Conservation (phyloP, 2,113 vertebrate genomes). For the Pampusana beccarii region DNA sequence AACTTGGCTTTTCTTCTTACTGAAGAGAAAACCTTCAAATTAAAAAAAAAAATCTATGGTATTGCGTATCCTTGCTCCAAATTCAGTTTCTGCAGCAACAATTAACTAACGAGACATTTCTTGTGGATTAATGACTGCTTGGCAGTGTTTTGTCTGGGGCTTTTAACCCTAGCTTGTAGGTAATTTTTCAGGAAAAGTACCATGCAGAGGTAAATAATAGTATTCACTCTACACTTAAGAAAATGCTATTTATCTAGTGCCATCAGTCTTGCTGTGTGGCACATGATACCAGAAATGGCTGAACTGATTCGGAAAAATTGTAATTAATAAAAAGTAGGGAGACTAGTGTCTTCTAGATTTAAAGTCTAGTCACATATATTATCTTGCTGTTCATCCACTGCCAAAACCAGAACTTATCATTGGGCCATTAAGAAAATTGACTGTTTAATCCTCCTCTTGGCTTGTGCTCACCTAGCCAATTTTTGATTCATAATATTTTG, state of each 20-base stretch:
- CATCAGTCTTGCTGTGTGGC: constrained; percentile 1
- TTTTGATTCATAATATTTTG: constrained; percentile 45
- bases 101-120: constrained; percentile 43
- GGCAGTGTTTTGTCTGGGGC: constrained; percentile 34
- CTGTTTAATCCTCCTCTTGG: constrained; percentile 11
- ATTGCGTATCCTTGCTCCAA: not conserved
- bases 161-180: constrained; percentile 59
- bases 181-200: constrained; percentile 61
- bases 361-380: not conserved
- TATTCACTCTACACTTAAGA: constrained; percentile 8
- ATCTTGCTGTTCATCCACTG: not conserved
- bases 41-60: constrained; percentile 18
- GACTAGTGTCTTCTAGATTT: not conserved
- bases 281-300: not conserved
- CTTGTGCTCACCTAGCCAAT: not conserved
- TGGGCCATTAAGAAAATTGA: not conserved
- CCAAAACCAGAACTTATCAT: not conserved
- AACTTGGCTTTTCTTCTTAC: constrained; percentile 10
- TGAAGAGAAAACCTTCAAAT: constrained; percentile 22
- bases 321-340: constrained; percentile 15
- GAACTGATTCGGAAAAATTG: not conserved
- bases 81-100: constrained; percentile 31
- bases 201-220: constrained; percentile 44
- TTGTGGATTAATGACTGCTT: constrained; percentile 44
- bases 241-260: constrained; percentile 5